Conservation (phyloP, 2,888 invertebrate species). For the Spialia ferax region DNA sequence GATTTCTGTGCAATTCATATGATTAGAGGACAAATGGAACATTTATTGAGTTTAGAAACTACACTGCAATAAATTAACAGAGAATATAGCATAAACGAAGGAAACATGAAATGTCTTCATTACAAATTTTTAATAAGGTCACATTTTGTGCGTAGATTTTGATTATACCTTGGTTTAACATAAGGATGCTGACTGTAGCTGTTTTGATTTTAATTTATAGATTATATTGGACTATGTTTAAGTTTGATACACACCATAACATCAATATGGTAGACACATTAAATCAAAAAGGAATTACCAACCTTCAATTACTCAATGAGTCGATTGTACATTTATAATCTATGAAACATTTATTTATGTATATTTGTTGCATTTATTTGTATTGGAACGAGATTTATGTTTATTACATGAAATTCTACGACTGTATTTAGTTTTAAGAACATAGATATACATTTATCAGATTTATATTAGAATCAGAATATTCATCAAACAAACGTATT, state of each 20-base stretch:
- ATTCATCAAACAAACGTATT: conserved; percentile 17
- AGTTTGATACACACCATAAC: background rate
- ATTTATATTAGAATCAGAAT: conserved; percentile 19
- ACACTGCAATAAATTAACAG: conserved; percentile 8
- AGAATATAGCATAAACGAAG: conserved; percentile 9
- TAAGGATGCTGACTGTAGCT: conserved; percentile 14
- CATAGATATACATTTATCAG: conserved; percentile 9
- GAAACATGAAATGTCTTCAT: conserved; percentile 6
- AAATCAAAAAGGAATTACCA: conserved; percentile 9
- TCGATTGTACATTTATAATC: conserved; percentile 8
- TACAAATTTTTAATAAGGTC: background rate
- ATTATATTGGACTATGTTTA: conserved; percentile 25
- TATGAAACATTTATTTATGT: conserved; percentile 55
- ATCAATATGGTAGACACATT: background rate
- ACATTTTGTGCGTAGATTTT: conserved; percentile 11
- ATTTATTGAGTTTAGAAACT: background rate
- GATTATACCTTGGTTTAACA: conserved; percentile 16
- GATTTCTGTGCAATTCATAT: conserved; percentile 10
- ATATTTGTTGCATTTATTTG: conserved; percentile 83
- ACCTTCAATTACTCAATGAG: conserved; percentile 16
- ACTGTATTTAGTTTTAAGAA: conserved; percentile 41
- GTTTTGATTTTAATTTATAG: conserved; percentile 19
- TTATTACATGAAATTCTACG: conserved; percentile 37
- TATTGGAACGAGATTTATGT: conserved; percentile 48
- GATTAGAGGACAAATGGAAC: background rate